Evolutionary conservation across 2,888 invertebrate genomes (phyloP), one percentile per base, ranked within the genome.

Genomic region (Phyllotreta striolata): DNA sequence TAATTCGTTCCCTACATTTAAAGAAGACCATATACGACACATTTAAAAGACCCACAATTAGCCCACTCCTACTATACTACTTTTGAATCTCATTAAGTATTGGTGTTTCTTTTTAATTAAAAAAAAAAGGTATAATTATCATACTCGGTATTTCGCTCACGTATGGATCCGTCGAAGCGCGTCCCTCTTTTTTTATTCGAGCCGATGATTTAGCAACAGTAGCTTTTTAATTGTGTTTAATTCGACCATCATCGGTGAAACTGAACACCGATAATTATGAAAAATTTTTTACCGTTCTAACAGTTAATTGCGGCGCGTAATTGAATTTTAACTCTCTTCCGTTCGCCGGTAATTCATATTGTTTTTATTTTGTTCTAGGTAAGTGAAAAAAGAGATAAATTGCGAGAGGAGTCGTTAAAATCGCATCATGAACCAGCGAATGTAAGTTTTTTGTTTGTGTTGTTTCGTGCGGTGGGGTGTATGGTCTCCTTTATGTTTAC

Each of bases 311-410:
- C 24, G 10, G 13, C 41, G 14, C 40, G 46, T 55, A 47, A 62
- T 56, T 61, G 56, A 64, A 64, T 56, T 46, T 38, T 7, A 52
- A 37, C 38, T 44, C 41, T 38, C 41, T 38, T 39, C 46, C 46
- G 24, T 38, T 14, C 10, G 10, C 6, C 57, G 38, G 47, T 66
- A 54, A 55, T 62, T n/a, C 38, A 59, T 43, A 59, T 59, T 58
- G 10, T 46, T 39, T 57, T 38, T 67, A 24, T 62, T 43, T 63
- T 56, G 55, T 63, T 64, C 34, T 61, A 66, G 66, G 66, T 66
- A 62, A 66, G 66, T 63, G 9, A 49, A 8, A 34, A n/a, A 49
- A 37, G 39, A 47, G 39, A n/a, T 59, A 37, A 34, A 37, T 35
- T 47, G 14, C 10, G 41, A 9, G 41, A 41, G 10, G 41, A n/a